Evolutionary conservation across 2,888 invertebrate genomes (phyloP), one percentile per base, ranked within the genome.

Genomic region (Camponotus fellah): DNA sequence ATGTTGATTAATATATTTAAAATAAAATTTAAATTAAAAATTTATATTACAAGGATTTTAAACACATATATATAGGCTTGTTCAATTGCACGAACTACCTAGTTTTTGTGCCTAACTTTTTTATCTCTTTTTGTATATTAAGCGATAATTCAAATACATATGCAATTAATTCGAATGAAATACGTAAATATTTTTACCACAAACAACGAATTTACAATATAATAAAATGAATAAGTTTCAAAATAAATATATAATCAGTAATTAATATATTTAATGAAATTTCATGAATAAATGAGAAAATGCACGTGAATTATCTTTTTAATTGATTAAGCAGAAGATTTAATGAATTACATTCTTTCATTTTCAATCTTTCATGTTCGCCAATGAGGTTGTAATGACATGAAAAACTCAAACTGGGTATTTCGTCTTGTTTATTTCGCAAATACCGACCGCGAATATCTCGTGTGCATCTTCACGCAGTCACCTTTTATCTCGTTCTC

Each of bases 401-500:
- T 5, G 5, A 56, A 10, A 53, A 56, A 66, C 21, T 9, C 34
- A 58, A 77, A 68, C 14, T n/a, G 56, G 5, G n/a, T 9, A 21
- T 17, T 32, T 56, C 14, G 26, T 53, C 9, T 37, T 8, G 53
- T 43, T 53, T 53, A 68, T 32, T 40, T 49, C 32, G 14, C 32
- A n/a, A 58, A 43, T 32, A 43, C 53, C 56, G 26, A 69, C 68
- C 69, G 56, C 77, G 49, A 43, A 60, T 58, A 68, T 79, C 71
- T 72, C 79, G 46, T 49, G 37, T 80, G 72, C 79, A 80, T 49
- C 46, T 46, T 21, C 9, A 49, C 46, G 4, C 46, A 49, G 34
- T 34, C 34, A 56, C 34, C 58, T 60, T 69, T 80, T 69, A 66
- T 66, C 81, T 80, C 49, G 40, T 46, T 37, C 32, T 71, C 77